Evolutionary conservation across 2,113 vertebrate species (phyloP).

Genomic region (Opisthocomus hoazin): DNA sequence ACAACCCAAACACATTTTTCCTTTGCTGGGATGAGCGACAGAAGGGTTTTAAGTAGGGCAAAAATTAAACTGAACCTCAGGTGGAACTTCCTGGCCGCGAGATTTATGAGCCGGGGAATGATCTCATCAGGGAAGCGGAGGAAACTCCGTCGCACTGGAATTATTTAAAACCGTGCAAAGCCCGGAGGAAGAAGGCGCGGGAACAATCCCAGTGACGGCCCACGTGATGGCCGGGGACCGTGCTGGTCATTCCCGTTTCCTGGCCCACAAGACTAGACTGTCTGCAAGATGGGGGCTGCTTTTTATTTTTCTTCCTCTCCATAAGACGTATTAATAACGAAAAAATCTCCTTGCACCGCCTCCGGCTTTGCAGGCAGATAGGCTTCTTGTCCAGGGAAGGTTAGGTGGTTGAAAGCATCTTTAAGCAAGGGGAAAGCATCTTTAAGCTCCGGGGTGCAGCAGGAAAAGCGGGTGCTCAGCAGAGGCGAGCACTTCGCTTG

Average conservation of each 20-base stretch:
- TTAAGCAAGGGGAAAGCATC: background rate
- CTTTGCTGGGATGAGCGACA: background rate
- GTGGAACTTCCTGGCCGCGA: background rate
- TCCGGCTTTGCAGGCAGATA: background rate
- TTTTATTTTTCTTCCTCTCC: background rate
- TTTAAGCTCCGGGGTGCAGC: background rate
- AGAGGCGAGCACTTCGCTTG: background rate
- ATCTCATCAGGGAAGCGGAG: slow-evolving; percentile 38
- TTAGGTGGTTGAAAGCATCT: fast-evolving
- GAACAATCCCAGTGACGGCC: background rate
- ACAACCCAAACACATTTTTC: background rate
- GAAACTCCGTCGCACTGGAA: slow-evolving; percentile 28
- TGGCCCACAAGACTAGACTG: background rate
- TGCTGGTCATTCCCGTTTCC: background rate
- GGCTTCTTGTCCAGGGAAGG: background rate
- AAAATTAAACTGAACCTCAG: background rate
- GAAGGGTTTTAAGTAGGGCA: background rate
- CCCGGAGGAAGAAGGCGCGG: background rate
- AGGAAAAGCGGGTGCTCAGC: background rate
- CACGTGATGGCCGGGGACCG: background rate
- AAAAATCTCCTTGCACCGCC: fast-evolving
- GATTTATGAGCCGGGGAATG: slow-evolving; percentile 40
- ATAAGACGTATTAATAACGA: fast-evolving
- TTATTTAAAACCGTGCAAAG: background rate
- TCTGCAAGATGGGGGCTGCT: background rate